Evolutionary conservation across 2,113 vertebrate genomes (phyloP).

Genomic region (Heptranchias perlo): DNA sequence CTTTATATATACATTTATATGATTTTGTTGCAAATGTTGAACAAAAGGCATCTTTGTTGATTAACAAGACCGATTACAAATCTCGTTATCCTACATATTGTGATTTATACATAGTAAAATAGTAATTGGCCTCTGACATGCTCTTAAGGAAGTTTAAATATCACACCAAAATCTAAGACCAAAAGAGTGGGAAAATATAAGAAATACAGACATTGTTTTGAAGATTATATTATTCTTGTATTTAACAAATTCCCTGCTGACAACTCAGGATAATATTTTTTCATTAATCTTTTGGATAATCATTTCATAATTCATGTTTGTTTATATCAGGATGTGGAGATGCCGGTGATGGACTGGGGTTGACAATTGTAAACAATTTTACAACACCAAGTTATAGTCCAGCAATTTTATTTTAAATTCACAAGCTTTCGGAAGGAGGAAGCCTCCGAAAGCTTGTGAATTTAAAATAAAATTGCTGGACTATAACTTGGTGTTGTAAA

Average conservation of each 20-base stretch:
- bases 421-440: too few species aligned
- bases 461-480: too few species aligned
- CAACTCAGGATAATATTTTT: neutral
- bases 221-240: neutral
- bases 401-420: too few species aligned
- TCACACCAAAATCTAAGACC: neutral
- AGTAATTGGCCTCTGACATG: neutral
- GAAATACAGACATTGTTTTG: neutral
- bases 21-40: neutral
- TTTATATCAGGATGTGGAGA: too few species aligned
- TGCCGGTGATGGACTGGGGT: too few species aligned
- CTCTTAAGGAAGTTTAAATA: neutral
- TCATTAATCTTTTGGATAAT: neutral
- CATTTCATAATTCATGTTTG: neutral
- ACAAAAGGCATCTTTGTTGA: neutral
- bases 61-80: neutral
- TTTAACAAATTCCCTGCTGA: neutral
- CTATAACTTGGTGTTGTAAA: too few species aligned
- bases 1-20: neutral
- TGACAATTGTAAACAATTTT: too few species aligned
- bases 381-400: too few species aligned
- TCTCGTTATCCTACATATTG: neutral
- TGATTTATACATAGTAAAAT: neutral
- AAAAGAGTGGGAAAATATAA: neutral
- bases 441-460: too few species aligned